phyloP scores from a whole-genome alignment of 1,140 invertebrate genomes.

The Pseudomyrmex sp. region DNA sequence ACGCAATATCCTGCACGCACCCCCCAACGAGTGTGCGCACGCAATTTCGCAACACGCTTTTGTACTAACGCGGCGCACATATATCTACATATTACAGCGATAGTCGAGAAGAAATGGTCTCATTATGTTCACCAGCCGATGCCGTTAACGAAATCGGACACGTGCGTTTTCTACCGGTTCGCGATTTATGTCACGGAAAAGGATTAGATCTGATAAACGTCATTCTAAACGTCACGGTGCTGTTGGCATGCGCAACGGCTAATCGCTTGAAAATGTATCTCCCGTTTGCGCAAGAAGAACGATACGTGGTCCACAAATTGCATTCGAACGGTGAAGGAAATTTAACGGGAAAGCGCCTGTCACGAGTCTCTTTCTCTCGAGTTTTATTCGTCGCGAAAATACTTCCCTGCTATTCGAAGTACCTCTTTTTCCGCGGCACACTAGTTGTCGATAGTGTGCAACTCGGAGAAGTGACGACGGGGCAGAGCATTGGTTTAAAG shows the following conservation, averaged over 20 bases:
- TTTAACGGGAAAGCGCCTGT: conserved; percentile 40
- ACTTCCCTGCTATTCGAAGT: not conserved
- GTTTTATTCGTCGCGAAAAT: conserved; percentile 27
- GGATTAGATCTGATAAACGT: conserved; percentile 55
- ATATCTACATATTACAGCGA: conserved; percentile 18
- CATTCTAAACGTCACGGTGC: not conserved
- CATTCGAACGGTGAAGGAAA: conserved; percentile 36
- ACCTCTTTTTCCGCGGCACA: not conserved
- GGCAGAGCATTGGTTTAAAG: conserved; percentile 15
- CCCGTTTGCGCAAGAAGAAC: conserved; percentile 19
- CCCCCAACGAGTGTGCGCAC: conserved; percentile 1
- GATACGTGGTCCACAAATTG: conserved; percentile 55
- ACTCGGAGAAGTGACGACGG: not conserved
- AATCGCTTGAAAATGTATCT: conserved; percentile 51
- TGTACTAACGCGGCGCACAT: not conserved
- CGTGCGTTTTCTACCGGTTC: conserved; percentile 8
- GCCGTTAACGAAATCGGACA: conserved; percentile 25
- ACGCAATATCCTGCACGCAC: conserved; percentile 28
- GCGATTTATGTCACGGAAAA: conserved; percentile 43
- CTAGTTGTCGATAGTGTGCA: not conserved
- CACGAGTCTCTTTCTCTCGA: not conserved
- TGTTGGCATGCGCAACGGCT: too few species aligned
- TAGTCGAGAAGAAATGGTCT: conserved; percentile 3
- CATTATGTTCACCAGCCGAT: conserved; percentile 28
- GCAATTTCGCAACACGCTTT: conserved; percentile 56